Base-by-base conservation (phyloP, 2,797 vertebrate genomes). In the Alauda arvensis region DNA sequence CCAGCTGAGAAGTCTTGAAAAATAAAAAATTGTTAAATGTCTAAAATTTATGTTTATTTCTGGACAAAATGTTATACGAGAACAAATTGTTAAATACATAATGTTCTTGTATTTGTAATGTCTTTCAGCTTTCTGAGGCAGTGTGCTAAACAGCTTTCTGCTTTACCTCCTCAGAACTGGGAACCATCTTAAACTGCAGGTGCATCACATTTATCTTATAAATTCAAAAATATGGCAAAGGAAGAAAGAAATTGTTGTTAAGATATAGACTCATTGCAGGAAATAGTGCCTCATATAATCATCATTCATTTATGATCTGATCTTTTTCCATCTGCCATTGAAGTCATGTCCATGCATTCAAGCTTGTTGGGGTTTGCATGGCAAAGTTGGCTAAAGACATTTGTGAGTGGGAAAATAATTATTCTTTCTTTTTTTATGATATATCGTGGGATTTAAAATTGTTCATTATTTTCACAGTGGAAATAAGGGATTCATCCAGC, bases 1-100 rank as follows among this genome's bases (percentile, higher is more conserved):
- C 89, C 77, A 93, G 91, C 34, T 88, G 89, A 87, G 92, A 93
- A 91, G 59, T 48, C 56, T 88, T 88, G 53, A 78, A 94, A 89
- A 92, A 87, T 76, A 82, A 77, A 90, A 82, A 83, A 67, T 91
- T 92, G 85, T 95, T 94, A 92, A 95, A 93, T 88, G 70, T 57
- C 84, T 87, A 87, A 91, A 82, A 77, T 95, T 88, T 90, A 83
- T 92, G 74, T 83, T 72, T 89, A 59, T 92, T 90, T 83, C 72
- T 94, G 82, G 57, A 34, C 79, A 77, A 77, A 74, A 85, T 71
- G 74, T 91, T 83, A 85, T 70, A 71, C 34, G 78, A 93, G 87
- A 95, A 91, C 88, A 93, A 92, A 75, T 51, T 94, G 81, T 91
- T 93, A 94, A 94, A 95, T 88, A 93, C 92, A 85, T 46, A 85